Evolutionary conservation across 2,113 vertebrate species (phyloP).

Genomic region (Podilymbus podiceps): DNA sequence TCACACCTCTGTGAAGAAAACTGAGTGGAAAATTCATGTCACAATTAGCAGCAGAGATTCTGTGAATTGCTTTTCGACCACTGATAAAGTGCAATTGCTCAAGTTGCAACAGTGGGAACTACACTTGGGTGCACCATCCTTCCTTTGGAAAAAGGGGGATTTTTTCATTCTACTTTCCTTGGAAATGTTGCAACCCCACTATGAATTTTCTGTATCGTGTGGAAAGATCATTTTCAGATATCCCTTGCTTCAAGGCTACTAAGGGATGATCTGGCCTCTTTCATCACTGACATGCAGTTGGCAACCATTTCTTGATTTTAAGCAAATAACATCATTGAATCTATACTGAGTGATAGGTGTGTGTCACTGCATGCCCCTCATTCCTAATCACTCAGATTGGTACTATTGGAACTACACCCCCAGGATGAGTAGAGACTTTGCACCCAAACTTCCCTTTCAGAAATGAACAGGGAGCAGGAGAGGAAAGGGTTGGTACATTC

Average conservation of each 20-base stretch:
- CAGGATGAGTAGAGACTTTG: neutral
- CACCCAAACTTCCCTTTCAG: neutral
- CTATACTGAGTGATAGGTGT: neutral
- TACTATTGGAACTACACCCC: neutral
- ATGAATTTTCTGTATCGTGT: neutral
- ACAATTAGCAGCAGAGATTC: neutral
- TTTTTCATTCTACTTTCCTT: neutral
- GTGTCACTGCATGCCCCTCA: neutral
- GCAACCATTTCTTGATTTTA: neutral
- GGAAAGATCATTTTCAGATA: neutral
- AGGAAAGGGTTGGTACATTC: neutral
- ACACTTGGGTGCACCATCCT: neutral
- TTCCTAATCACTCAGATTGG: neutral
- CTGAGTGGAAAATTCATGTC: neutral
- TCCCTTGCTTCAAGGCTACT: neutral
- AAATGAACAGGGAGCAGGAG: neutral
- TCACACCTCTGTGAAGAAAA: neutral
- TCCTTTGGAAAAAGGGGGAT: fast-evolving
- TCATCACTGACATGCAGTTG: neutral
- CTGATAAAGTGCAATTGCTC: neutral
- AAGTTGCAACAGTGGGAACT: neutral
- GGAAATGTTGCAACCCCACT: neutral
- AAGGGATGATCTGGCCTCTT: neutral
- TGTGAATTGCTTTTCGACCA: neutral
- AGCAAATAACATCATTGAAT: neutral